A percentile compares a stretch with the other conserved stretches of the same genome.
Conservation (phyloP, 2,888 invertebrate species). For the Kryphioiulus occultus region DNA sequence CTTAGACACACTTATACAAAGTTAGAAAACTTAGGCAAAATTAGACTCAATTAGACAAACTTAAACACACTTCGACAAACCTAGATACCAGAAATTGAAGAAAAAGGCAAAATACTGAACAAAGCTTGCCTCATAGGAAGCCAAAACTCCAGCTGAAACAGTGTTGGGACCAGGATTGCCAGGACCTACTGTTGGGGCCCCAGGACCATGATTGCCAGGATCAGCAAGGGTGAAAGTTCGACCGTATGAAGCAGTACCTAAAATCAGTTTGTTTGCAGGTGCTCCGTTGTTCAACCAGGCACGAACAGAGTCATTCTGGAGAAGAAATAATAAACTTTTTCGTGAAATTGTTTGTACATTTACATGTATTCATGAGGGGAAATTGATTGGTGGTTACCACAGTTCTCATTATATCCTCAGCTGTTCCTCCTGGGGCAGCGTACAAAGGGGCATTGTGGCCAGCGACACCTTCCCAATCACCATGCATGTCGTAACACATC, state of each 20-base stretch:
- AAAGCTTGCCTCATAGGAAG: slow-evolving; percentile 51
- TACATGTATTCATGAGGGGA: not conserved
- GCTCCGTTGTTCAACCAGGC: slow-evolving; percentile 50
- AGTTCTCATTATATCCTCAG: not conserved
- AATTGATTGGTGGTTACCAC: not conserved
- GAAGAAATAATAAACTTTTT: not conserved
- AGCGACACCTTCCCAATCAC: slow-evolving; percentile 58
- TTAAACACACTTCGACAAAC: too few species aligned
- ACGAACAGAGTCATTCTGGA: slow-evolving; percentile 18
- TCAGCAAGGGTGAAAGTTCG: slow-evolving; percentile 49
- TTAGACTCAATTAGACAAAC: too few species aligned
- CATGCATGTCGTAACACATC: slow-evolving; percentile 61
- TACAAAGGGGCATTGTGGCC: slow-evolving; percentile 59
- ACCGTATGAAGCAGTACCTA: slow-evolving; percentile 53
- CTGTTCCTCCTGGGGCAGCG: slow-evolving; percentile 43
- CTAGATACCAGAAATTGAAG: too few species aligned
- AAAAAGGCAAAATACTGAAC: slow-evolving; percentile 43
- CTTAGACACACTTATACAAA: too few species aligned
- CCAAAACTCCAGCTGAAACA: slow-evolving; percentile 49
- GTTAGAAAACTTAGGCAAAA: too few species aligned
- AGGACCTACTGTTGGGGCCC: slow-evolving; percentile 49
- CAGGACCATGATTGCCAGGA: slow-evolving; percentile 41
- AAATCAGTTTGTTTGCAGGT: slow-evolving; percentile 50
- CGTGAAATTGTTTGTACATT: not conserved
- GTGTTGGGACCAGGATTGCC: slow-evolving; percentile 51